These are phyloP conservation scores for Cryptocephalus moraei DNA, from an alignment of 2,888 invertebrate species.

Conservation along the genomic window DNA sequence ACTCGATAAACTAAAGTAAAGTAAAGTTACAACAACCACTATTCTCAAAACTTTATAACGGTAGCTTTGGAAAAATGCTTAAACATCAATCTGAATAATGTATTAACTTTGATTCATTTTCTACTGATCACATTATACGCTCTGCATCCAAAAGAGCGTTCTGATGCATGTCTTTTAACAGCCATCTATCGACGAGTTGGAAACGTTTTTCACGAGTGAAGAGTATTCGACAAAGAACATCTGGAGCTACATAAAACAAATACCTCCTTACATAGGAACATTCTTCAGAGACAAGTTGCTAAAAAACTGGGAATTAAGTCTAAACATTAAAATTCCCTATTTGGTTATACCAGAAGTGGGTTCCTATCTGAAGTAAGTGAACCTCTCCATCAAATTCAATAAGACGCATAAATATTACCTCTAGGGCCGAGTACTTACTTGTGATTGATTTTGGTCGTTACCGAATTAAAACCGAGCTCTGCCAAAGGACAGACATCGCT, in stretches of 20 bases:
- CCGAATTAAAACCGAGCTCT: constrained; percentile 60
- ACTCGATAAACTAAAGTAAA: too few species aligned
- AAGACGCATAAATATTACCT: constrained; percentile 6
- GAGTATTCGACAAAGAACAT: constrained; percentile 12
- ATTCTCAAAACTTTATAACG: too few species aligned
- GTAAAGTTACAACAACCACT: too few species aligned
- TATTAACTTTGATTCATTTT: too few species aligned
- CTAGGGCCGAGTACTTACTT: constrained; percentile 58
- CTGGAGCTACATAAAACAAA: constrained; percentile 11
- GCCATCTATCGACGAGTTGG: constrained; percentile 24
- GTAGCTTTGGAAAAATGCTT: too few species aligned
- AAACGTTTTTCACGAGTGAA: constrained; percentile 16
- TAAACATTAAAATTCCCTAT: constrained; percentile 68
- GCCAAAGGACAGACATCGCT: constrained; percentile 52
- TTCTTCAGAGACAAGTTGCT: constrained; percentile 23
- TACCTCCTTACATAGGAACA: constrained; percentile 15
- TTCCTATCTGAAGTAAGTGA: constrained; percentile 54
- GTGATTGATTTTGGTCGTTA: constrained; percentile 64
- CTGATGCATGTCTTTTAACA: constrained; percentile 8
- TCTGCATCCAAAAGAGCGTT: too few species aligned
- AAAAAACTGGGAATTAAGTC: constrained; percentile 44
- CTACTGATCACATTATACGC: too few species aligned
- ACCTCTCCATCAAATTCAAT: constrained; percentile 11
- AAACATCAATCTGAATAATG: too few species aligned
- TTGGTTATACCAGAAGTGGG: constrained; percentile 67